phyloP scores from a whole-genome alignment of 2,888 invertebrate genomes.

The Keiferia lycopersicella region DNA sequence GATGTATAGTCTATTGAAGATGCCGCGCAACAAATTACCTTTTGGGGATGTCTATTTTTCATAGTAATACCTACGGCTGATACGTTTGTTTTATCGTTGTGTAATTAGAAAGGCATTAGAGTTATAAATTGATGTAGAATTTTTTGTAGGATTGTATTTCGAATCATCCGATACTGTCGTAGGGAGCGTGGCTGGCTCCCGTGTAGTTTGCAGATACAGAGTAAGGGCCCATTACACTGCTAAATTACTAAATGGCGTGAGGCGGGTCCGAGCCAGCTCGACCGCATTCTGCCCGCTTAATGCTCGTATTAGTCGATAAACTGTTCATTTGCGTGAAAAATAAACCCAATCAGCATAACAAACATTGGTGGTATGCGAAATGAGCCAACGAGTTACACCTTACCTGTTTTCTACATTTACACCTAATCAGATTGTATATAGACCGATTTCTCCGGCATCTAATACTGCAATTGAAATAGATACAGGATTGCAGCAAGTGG shows the following conservation, averaged over 20 bases:
- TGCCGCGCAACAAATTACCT: constrained; percentile 59
- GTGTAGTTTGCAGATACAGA: constrained; percentile 37
- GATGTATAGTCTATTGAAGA: constrained; percentile 51
- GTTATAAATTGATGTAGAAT: constrained; percentile 23
- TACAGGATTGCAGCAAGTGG: constrained; percentile 33
- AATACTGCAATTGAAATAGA: constrained; percentile 32
- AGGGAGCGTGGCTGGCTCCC: constrained; percentile 33
- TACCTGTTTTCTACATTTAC: constrained; percentile 35
- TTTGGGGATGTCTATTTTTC: constrained; percentile 51
- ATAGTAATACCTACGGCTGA: constrained; percentile 40
- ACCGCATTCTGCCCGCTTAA: constrained; percentile 57
- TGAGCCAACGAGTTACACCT: constrained; percentile 49
- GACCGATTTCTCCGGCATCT: constrained; percentile 32
- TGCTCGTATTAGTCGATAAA: constrained; percentile 60
- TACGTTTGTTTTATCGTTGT: constrained; percentile 47
- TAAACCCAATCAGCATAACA: constrained; percentile 60
- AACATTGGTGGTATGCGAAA: constrained; percentile 53
- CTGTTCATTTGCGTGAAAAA: constrained; percentile 64
- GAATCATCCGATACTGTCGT: constrained; percentile 19
- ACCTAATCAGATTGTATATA: constrained; percentile 37
- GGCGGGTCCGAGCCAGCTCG: constrained; percentile 42
- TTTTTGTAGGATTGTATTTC: constrained; percentile 20
- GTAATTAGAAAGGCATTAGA: constrained; percentile 26
- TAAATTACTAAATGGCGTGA: constrained; percentile 69
- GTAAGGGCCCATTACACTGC: constrained; percentile 55